Evolutionary conservation across 2,797 vertebrate genomes (phyloP).

Genomic region (Podargus strigoides): DNA sequence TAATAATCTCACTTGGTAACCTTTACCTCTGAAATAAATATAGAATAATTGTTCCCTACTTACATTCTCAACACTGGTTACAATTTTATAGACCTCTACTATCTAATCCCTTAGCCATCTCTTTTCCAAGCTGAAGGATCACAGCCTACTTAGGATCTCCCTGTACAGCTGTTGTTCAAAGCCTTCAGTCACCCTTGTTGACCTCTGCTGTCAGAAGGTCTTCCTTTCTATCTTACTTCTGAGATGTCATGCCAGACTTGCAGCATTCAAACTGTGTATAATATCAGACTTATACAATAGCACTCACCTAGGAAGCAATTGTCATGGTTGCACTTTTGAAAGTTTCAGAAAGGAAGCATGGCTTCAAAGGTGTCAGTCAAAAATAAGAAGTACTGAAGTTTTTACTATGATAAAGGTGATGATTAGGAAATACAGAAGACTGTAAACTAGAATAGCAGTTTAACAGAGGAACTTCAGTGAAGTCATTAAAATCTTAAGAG

Average conservation of each 20-base stretch:
- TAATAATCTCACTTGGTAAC: not conserved
- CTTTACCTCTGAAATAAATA: not conserved
- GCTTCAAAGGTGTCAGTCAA: not conserved
- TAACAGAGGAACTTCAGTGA: not conserved
- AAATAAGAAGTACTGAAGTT: not conserved
- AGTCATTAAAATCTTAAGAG: not conserved
- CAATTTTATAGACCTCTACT: not conserved
- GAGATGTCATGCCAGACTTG: not conserved
- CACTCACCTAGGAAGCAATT: not conserved
- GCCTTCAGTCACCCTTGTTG: not conserved
- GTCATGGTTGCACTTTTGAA: not conserved
- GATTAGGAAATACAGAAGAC: not conserved
- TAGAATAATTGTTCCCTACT: not conserved
- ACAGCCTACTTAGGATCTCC: not conserved
- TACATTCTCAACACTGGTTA: not conserved
- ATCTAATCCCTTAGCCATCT: not conserved
- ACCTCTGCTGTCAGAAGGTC: not conserved
- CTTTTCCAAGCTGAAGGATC: not conserved
- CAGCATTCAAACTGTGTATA: not conserved
- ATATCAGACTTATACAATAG: not conserved
- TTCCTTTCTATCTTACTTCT: not conserved
- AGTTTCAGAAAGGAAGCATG: not conserved
- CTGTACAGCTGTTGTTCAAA: not conserved
- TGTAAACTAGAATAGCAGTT: not conserved
- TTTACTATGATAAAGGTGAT: not conserved